Evolutionary conservation across 2,113 vertebrate genomes (phyloP).

Genomic region (Ciconia maguari): DNA sequence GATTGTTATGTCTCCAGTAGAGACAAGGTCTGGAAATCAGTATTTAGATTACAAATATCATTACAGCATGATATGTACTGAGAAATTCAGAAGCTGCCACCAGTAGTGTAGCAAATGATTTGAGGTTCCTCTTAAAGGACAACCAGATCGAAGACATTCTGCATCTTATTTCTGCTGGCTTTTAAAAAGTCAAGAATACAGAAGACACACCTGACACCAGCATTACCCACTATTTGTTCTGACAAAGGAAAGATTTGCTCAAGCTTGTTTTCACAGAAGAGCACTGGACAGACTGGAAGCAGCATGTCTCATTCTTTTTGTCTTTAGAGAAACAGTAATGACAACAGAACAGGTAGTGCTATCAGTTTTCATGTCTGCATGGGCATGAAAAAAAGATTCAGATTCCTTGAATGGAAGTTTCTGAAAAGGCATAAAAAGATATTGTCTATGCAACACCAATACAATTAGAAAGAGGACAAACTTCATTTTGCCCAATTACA

Average conservation of each 20-base stretch:
- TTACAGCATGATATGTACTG: neutral
- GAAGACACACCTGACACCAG: neutral
- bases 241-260: neutral
- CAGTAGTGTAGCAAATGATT: neutral
- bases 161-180: neutral
- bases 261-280: neutral
- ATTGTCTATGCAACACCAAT: neutral
- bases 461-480: neutral
- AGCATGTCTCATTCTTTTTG: neutral
- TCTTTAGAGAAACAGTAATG: neutral
- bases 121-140: neutral
- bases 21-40: neutral
- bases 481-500: neutral
- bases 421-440: neutral
- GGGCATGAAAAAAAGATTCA: neutral
- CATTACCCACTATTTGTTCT: neutral
- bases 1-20: neutral
- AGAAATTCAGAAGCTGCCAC: neutral
- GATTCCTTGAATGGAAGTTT: neutral
- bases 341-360: neutral
- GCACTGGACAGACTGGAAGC: neutral
- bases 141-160: neutral
- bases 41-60: neutral
- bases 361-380: neutral
- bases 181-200: neutral